These are phyloP conservation scores for Drosophila willistoni DNA, from an alignment of 1,140 invertebrate genomes.

Conservation along the genomic window DNA sequence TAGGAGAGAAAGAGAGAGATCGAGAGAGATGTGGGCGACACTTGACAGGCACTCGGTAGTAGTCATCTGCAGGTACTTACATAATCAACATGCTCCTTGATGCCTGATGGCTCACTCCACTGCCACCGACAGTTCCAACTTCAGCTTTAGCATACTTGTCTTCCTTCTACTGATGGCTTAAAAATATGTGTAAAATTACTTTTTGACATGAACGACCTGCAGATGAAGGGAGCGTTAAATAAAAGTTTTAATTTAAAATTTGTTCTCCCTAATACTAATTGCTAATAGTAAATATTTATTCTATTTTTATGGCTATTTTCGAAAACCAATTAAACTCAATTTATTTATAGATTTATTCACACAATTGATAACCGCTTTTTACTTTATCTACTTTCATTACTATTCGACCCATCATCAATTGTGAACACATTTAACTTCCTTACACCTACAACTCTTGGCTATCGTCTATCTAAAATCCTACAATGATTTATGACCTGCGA, in stretches of 20 bases:
- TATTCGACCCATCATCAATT: constrained; percentile 42
- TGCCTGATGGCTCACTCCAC: constrained; percentile 12
- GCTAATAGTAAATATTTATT: background rate
- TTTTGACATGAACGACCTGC: constrained; percentile 28
- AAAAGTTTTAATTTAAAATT: background rate
- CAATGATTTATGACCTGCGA: constrained; percentile 71
- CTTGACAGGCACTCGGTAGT: constrained; percentile 58
- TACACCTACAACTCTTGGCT: constrained; percentile 27
- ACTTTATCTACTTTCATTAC: constrained; percentile 26
- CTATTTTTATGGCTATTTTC: background rate
- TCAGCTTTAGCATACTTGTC: background rate
- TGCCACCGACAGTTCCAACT: background rate
- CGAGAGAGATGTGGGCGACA: constrained; percentile 38
- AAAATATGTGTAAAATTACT: constrained; percentile 69
- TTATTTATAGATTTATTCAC: constrained; percentile 7
- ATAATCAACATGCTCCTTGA: constrained; percentile 55
- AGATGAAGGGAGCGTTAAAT: background rate
- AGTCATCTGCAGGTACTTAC: constrained; percentile 68
- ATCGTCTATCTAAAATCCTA: constrained; percentile 67
- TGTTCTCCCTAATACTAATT: background rate
- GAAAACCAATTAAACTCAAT: background rate
- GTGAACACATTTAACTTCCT: constrained; percentile 36
- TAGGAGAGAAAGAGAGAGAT: background rate
- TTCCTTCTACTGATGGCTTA: constrained; percentile 32
- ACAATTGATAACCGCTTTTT: constrained; percentile 9